Evolutionary conservation across 2,797 vertebrate genomes (phyloP).

Genomic region (Pseudomugil tenellus): DNA sequence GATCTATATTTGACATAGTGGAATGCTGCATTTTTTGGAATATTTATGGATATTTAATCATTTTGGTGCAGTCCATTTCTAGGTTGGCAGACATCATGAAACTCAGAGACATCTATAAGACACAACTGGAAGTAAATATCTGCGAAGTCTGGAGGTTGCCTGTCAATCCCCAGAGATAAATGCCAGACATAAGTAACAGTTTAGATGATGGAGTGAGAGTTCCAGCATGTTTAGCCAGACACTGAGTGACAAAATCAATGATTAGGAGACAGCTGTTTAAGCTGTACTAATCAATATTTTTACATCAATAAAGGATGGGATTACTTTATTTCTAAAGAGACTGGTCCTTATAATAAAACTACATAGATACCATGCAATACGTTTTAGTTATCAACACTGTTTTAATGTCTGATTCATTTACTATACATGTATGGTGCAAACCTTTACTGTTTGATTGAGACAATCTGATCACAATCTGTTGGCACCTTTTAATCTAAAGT

Average conservation of each 20-base stretch:
- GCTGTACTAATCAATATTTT: constrained; percentile 34
- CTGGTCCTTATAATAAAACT: not conserved
- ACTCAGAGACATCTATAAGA: not conserved
- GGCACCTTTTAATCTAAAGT: not conserved
- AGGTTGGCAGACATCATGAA: not conserved
- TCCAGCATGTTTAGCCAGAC: constrained; percentile 32
- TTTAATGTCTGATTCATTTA: not conserved
- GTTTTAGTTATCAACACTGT: not conserved
- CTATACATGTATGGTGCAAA: not conserved
- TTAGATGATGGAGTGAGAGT: constrained; percentile 21
- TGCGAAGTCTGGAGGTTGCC: not conserved
- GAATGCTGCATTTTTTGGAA: not conserved
- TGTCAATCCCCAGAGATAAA: not conserved
- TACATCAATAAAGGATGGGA: constrained; percentile 37
- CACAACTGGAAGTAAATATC: not conserved
- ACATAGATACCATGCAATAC: not conserved
- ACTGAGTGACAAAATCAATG: constrained; percentile 25
- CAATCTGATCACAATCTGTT: not conserved
- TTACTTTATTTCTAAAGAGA: constrained; percentile 4
- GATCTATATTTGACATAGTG: constrained; percentile 9
- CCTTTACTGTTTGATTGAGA: not conserved
- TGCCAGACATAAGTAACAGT: not conserved
- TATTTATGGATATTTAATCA: not conserved
- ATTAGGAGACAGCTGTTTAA: constrained; percentile 33
- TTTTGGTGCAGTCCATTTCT: constrained; percentile 1